Evolutionary conservation across 23 tunicate species (phyloP), one percentile per base, ranked within the genome.

Genomic region (Ciona savignyi): DNA sequence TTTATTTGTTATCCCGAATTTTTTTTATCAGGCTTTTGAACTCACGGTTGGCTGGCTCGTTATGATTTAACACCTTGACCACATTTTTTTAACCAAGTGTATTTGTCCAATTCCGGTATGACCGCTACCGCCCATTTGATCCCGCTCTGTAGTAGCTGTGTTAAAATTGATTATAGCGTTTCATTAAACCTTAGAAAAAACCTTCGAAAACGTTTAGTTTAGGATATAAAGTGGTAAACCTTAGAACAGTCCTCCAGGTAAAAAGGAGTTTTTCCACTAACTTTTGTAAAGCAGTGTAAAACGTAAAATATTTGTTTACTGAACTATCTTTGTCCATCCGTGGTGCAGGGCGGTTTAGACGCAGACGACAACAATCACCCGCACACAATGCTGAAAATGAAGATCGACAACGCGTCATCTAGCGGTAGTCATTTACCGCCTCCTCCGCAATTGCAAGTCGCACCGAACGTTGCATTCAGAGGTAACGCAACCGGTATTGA

Each of bases 331-430:
- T 61, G 27, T 29, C n/a, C 2, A 27, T 20, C 2, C 4, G 65
- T 68, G 56, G 9, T 42, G 9, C 68, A 74, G 80, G 89, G 89
- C 4, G 80, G 75, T 0, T 70, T 78, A 25, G 91, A 86, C 51
- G 81, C 75, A 28, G 93, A 80, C 68, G 93, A 86, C 29, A 85
- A 86, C 26, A 25, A 60, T 25, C 81, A 76, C 60, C 86, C 95
- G 21, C 71, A 80, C 22, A 64, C 85, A 2, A 42, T 75, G 34
- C 73, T 87, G 23, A 81, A 87, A 72, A 76, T 81, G 70, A 72
- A 73, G 3, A 75, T 75, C 26, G 68, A 74, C 31, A 28, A 72
- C 22, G 22, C 82, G 26, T 15, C 87, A 20, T 42, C 70, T 30
- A 32, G 62, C 0, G 73, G 72, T 2, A 29, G 31, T 21, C 48